Base-by-base conservation (phyloP, 2,797 vertebrate genomes). In the Characodon lateralis region DNA sequence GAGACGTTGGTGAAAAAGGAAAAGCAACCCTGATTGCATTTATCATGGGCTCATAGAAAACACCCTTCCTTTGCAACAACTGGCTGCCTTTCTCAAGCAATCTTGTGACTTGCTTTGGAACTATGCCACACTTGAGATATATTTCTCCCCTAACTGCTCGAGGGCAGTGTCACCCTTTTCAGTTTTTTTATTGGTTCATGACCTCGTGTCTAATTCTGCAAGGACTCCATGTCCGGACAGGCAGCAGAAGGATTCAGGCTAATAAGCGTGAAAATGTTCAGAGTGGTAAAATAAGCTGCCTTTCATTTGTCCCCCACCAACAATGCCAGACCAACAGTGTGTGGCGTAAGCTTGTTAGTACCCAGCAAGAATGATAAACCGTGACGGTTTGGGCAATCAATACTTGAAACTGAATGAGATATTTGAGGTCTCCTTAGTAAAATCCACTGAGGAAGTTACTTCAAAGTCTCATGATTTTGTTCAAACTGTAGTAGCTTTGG, bases 1-100 rank as follows among this genome's bases (percentile, higher is more conserved):
- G 84, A 93, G 90, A 92, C 91, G 92, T 95, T 95, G 87, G 84
- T 85, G 82, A 63, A 82, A 88, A 92, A 92, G 91, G 88, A 91
- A 95, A 93, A 80, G 92, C 91, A 93, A 93, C 87, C 79, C 83
- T 3, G 24, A 83, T 89, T 91, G 88, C 90, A 87, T 90, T 94
- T 90, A 94, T 93, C 92, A 80, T 87, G 86, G 83, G 87, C 89
- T 88, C 88, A 90, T 70, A 91, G 89, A 91, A 88, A 94, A 93
- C 93, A 94, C 87, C 91, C 92, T 94, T 94, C 93, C 91, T 90
- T 88, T 89, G 88, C 89, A 90, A 90, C 90, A 91, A 51, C 72
- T 77, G 72, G 61, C 72, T 70, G 22, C 28, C 51, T 94, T 93
- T 91, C 87, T 80, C 86, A 92, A 90, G 82, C 39, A 13, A 72